Evolutionary conservation across 2,888 invertebrate genomes (phyloP).

Genomic region (Lomographa bimaculata): DNA sequence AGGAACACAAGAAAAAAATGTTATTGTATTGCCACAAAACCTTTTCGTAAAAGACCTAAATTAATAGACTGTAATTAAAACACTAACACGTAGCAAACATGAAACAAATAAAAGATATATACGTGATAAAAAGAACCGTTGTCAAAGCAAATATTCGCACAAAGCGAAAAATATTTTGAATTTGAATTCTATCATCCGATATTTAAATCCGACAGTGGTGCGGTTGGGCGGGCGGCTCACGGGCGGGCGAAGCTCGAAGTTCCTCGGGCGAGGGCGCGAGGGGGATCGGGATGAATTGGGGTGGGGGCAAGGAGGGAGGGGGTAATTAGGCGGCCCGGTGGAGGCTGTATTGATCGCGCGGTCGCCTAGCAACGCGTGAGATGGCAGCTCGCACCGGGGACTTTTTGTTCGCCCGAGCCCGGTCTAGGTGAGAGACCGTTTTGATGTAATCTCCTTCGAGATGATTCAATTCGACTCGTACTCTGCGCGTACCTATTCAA

Average conservation of each 20-base stretch:
- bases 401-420: slow-evolving; percentile 67
- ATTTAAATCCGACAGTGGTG: slow-evolving; percentile 74
- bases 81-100: slow-evolving; percentile 5
- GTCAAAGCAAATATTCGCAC: slow-evolving; percentile 67
- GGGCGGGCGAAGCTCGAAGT: slow-evolving; percentile 58
- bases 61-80: too few species aligned
- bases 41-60: too few species aligned
- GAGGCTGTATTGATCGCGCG: slow-evolving; percentile 81
- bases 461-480: slow-evolving; percentile 73
- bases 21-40: too few species aligned
- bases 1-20: too few species aligned
- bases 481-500: slow-evolving; percentile 44
- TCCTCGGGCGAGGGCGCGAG: slow-evolving; percentile 48
- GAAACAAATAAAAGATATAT: slow-evolving; percentile 17
- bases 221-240: slow-evolving; percentile 59
- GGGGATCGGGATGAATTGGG: slow-evolving; percentile 35
- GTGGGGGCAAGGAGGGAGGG: slow-evolving; percentile 38
- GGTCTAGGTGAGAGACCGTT: slow-evolving; percentile 76
- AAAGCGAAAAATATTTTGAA: slow-evolving; percentile 73
- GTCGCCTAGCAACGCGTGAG: slow-evolving; percentile 81
- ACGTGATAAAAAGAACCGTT: slow-evolving; percentile 36
- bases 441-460: slow-evolving; percentile 73
- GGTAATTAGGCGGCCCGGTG: slow-evolving; percentile 83
- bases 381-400: slow-evolving; percentile 71
- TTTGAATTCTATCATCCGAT: slow-evolving; percentile 82